Evolutionary conservation across 2,113 vertebrate species (phyloP).

Genomic region (Lucifuga dentata): DNA sequence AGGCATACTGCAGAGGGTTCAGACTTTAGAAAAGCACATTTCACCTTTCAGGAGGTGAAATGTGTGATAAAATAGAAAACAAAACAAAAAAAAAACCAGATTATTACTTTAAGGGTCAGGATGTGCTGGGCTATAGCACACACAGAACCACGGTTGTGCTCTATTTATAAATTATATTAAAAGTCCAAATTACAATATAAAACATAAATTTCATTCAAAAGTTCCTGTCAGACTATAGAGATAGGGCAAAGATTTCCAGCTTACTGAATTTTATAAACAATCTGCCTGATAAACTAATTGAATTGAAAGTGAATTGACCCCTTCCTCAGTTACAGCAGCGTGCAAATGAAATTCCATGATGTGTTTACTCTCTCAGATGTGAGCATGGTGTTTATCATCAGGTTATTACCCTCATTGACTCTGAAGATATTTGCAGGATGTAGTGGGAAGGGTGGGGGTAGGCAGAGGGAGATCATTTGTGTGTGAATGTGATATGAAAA

Average conservation of each 20-base stretch:
- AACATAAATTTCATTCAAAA: constrained; percentile 26
- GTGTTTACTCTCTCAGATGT: constrained; percentile 26
- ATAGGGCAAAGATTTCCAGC: constrained; percentile 11
- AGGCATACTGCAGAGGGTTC: too few relatives aligned
- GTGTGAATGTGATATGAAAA: constrained; percentile 62
- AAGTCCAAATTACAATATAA: constrained; percentile 23
- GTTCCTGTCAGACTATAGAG: constrained; percentile 18
- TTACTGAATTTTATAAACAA: constrained; percentile 17
- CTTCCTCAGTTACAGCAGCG: constrained; percentile 28
- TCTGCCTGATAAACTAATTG: constrained; percentile 34
- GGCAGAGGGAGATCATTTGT: constrained; percentile 35
- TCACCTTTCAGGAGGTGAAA: too few relatives aligned
- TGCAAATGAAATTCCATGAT: constrained; percentile 47
- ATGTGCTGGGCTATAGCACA: too few relatives aligned
- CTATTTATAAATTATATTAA: too few relatives aligned
- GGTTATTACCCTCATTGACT: constrained; percentile 54
- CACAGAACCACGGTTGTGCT: too few relatives aligned
- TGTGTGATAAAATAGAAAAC: too few relatives aligned
- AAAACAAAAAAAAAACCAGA: too few relatives aligned
- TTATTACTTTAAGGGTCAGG: too few relatives aligned
- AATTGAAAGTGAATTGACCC: constrained; percentile 43
- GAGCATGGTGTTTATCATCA: constrained; percentile 44
- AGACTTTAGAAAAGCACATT: too few relatives aligned
- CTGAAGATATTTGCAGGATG: constrained; percentile 38
- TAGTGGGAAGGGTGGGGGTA: constrained; percentile 3